phyloP scores from a whole-genome alignment of 2,888 invertebrate genomes.

The Plagiodera versicolora region DNA sequence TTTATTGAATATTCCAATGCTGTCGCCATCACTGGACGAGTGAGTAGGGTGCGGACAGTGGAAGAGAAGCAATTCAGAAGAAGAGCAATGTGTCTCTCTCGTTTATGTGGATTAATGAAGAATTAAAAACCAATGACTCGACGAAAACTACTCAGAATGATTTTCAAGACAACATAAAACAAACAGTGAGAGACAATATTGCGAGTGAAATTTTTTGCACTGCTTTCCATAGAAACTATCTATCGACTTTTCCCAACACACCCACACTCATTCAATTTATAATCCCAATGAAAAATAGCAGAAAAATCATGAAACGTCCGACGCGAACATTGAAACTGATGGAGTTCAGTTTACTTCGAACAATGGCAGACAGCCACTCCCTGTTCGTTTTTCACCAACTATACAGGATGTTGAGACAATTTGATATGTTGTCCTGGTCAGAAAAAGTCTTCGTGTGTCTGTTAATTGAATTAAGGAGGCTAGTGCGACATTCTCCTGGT shows the following conservation, averaged over 20 bases:
- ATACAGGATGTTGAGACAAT: neutral
- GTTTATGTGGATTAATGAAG: too few species aligned
- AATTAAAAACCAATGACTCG: too few species aligned
- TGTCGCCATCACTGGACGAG: too few species aligned
- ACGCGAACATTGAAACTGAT: slow-evolving; percentile 8
- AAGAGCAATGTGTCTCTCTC: too few species aligned
- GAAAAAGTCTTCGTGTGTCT: neutral
- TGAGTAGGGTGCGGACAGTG: too few species aligned
- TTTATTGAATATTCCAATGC: too few species aligned
- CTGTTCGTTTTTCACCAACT: neutral
- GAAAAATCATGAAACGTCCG: slow-evolving; percentile 6
- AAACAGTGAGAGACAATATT: slow-evolving; percentile 2
- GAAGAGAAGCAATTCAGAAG: too few species aligned
- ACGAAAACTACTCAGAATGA: too few species aligned
- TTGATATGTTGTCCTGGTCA: neutral
- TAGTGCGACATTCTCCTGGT: too few species aligned
- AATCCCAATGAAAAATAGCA: slow-evolving; percentile 12
- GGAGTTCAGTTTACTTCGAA: neutral
- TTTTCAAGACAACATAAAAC: too few species aligned
- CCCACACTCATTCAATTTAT: slow-evolving; percentile 12
- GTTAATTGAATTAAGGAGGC: too few species aligned
- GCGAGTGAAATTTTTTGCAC: neutral
- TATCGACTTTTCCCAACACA: slow-evolving; percentile 10
- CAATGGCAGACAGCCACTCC: neutral
- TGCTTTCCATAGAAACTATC: slow-evolving; percentile 4